Conservation (phyloP, 64 coral and sea anemone genomes). For the Porites australiensis region DNA sequence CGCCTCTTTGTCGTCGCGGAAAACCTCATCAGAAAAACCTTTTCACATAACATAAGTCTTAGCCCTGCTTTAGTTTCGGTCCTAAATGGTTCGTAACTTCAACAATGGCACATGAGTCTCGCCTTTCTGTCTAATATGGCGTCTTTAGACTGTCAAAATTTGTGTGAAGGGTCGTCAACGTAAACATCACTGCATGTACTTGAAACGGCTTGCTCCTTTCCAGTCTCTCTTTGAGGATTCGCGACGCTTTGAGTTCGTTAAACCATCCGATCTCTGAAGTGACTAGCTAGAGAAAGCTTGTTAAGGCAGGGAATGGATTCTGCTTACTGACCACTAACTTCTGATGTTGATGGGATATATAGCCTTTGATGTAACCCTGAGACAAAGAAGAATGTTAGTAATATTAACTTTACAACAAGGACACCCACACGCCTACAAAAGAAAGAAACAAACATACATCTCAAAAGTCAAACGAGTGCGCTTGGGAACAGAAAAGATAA, state of each 20-base stretch:
- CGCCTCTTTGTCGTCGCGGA: no score
- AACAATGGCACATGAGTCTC: no score
- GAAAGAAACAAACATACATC: no score
- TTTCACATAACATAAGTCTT: no score
- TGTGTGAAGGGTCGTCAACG: no score
- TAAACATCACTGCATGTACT: no score
- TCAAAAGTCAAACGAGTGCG: not conserved
- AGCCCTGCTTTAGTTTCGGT: no score
- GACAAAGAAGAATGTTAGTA: not conserved
- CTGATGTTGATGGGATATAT: slow-evolving; percentile 99
- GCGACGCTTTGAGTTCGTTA: not conserved
- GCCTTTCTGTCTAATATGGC: no score
- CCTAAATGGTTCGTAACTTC: no score
- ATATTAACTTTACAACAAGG: not conserved
- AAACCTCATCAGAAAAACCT: no score
- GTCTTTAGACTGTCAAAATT: no score
- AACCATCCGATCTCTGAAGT: not conserved
- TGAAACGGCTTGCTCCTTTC: not conserved
- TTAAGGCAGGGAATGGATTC: slow-evolving; percentile 93
- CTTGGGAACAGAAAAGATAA: no score
- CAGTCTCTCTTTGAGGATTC: not conserved
- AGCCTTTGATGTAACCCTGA: slow-evolving; percentile 98
- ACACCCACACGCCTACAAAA: not conserved
- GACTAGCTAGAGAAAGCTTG: slow-evolving; percentile 65
- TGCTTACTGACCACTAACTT: slow-evolving; percentile 99